Evolutionary conservation across 1,140 invertebrate genomes (phyloP).

Genomic region (Plutomurus gul): DNA sequence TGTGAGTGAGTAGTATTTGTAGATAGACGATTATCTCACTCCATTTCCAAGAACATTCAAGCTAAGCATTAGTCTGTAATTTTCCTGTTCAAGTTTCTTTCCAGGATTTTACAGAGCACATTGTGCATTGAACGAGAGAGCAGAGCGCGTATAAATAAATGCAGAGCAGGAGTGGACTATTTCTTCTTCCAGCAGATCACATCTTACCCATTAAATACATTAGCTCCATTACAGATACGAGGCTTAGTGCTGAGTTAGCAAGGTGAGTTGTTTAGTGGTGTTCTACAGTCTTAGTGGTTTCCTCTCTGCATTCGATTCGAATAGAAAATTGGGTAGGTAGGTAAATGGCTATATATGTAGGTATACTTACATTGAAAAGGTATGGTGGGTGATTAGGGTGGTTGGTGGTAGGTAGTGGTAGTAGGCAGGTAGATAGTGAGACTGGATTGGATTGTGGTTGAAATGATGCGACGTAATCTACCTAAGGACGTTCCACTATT

Average conservation of each 20-base stretch:
- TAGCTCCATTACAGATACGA: conserved; percentile 34
- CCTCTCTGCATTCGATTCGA: conserved; percentile 9
- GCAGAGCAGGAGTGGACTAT: not conserved
- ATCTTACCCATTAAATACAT: conserved; percentile 37
- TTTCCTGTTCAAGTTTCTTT: conserved; percentile 16
- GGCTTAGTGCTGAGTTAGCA: conserved; percentile 4
- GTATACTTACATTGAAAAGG: too few species aligned
- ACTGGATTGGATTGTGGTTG: too few species aligned
- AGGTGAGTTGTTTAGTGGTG: conserved; percentile 22
- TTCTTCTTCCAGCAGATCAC: conserved; percentile 13
- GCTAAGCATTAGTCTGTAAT: conserved; percentile 25
- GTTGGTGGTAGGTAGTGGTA: conserved; percentile 2
- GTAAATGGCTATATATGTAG: not conserved
- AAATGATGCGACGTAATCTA: too few species aligned
- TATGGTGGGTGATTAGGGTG: not conserved
- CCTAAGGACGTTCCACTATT: too few species aligned
- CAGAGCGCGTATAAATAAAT: not conserved
- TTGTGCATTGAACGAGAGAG: not conserved
- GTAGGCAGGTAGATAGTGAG: too few species aligned
- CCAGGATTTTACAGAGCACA: not conserved
- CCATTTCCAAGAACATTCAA: conserved; percentile 22
- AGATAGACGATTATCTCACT: conserved; percentile 2
- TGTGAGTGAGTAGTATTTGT: too few species aligned
- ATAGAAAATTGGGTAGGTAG: conserved; percentile 17
- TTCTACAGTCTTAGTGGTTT: too few species aligned